These are phyloP conservation scores for Hydrozoanthus tunicans DNA, from an alignment of 64 coral and sea anemone genomes.

Conservation along the genomic window DNA sequence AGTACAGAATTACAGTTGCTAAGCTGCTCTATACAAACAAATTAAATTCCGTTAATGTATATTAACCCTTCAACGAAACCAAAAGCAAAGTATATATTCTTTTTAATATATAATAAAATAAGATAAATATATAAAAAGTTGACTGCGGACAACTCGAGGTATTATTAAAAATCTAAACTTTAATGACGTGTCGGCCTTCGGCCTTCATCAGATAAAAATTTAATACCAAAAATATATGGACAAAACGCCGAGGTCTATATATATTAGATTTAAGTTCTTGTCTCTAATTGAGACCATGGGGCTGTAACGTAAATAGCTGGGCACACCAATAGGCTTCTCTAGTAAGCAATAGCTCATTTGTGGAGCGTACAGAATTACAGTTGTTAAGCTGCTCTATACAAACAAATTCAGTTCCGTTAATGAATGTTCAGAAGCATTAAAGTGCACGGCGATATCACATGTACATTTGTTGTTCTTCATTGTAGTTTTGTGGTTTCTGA, in stretches of 20 bases:
- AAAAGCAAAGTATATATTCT: no score
- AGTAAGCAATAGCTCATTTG: no score
- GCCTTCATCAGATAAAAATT: no score
- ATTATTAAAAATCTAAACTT: no score
- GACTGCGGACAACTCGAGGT: no score
- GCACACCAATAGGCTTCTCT: no score
- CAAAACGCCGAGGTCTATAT: no score
- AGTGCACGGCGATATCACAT: constrained; percentile 42
- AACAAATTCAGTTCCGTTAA: neutral
- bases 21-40: neutral
- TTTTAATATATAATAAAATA: no score
- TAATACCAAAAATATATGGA: no score
- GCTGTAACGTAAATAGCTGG: neutral
- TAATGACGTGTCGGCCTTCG: no score
- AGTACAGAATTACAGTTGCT: neutral
- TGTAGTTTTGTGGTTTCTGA: neutral
- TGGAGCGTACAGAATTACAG: neutral
- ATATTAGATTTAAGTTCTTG: neutral
- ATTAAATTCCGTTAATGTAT: neutral
- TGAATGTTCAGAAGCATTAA: constrained; percentile 21
- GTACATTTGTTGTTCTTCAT: constrained; percentile 48
- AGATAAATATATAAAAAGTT: no score
- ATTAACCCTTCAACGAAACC: no score
- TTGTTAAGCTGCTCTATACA: neutral
- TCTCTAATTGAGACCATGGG: neutral